Evolutionary conservation across 2,113 vertebrate genomes (phyloP).

Genomic region (Lophotis ruficrista): DNA sequence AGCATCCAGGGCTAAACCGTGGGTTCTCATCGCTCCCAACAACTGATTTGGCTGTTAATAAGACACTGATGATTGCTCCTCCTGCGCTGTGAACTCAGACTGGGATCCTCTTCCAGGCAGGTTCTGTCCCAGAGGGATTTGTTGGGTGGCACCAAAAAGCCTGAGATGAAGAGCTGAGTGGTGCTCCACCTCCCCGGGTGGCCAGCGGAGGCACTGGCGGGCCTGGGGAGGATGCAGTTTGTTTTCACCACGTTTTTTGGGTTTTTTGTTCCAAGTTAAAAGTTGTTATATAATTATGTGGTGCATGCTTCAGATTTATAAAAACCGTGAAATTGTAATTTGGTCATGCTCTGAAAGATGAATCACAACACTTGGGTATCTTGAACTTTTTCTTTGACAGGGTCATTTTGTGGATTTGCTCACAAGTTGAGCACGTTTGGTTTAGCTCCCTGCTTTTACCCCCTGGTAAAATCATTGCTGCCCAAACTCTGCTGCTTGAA

Average conservation of each 20-base stretch:
- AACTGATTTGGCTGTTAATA: background rate
- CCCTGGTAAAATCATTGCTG: background rate
- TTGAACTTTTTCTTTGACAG: background rate
- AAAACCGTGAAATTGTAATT: constrained; percentile 56
- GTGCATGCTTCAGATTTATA: background rate
- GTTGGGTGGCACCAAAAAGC: background rate
- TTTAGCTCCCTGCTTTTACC: background rate
- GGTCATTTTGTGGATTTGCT: background rate
- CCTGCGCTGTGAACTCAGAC: background rate
- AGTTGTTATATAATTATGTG: constrained; percentile 35
- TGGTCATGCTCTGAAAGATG: constrained; percentile 15
- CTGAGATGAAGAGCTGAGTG: background rate
- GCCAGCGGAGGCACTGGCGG: background rate
- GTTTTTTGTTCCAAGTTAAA: constrained; percentile 20
- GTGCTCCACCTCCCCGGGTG: background rate
- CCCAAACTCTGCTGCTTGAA: background rate
- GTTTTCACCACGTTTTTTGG: background rate
- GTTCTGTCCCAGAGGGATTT: background rate
- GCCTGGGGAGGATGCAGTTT: background rate
- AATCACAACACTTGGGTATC: background rate
- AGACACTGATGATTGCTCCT: background rate
- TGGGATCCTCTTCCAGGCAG: background rate
- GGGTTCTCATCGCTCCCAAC: background rate
- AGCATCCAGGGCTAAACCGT: background rate
- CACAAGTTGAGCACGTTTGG: background rate